Conservation (phyloP, 2,888 invertebrate genomes). For the Scrobipalpa atriplicella region DNA sequence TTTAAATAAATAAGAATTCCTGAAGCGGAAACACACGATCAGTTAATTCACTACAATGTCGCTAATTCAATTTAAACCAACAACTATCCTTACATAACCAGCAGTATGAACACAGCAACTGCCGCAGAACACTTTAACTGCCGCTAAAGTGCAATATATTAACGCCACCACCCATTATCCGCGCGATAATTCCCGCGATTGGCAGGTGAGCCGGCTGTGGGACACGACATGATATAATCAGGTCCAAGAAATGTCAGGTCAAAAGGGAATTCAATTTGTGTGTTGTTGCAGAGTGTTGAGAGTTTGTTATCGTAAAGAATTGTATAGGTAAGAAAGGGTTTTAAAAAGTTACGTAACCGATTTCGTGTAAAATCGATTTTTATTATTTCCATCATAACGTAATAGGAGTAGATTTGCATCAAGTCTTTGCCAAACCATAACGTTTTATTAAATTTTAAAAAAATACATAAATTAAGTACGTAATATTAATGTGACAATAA, state of each 20-base stretch:
- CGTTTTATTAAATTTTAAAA: too few relatives aligned
- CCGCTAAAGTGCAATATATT: slow-evolving; percentile 9
- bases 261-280: background rate
- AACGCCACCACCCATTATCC: slow-evolving; percentile 12
- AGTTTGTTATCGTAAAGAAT: too few relatives aligned
- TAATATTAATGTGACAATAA: too few relatives aligned
- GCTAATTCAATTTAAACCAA: slow-evolving; percentile 6
- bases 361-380: too few relatives aligned
- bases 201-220: background rate
- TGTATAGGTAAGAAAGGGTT: too few relatives aligned
- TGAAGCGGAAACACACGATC: background rate
- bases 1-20: background rate
- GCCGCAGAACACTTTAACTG: background rate
- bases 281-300: too few relatives aligned
- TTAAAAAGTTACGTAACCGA: too few relatives aligned
- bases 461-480: too few relatives aligned
- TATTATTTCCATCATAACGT: too few relatives aligned
- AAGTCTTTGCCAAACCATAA: too few relatives aligned
- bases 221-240: slow-evolving; percentile 7
- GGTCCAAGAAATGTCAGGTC: background rate
- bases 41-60: background rate
- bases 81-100: background rate
- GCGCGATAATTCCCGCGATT: slow-evolving; percentile 15
- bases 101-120: background rate
- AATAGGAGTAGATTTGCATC: too few relatives aligned